Percentiles rank a stretch among this genome's conserved stretches.
Conservation (phyloP, 2,113 vertebrate species). For the Nycticryphes semicollaris region DNA sequence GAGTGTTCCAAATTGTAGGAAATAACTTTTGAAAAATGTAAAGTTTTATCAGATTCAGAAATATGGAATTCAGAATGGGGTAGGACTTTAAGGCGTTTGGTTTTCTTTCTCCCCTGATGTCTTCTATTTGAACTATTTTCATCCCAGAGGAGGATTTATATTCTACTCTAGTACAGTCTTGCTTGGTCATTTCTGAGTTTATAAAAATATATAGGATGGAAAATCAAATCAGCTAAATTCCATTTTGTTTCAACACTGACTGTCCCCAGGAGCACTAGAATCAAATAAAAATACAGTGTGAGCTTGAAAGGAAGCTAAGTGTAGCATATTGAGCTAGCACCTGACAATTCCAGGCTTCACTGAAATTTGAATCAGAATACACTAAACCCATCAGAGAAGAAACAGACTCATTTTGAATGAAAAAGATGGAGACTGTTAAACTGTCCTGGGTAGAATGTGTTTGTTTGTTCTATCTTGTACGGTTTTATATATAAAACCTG, state of each 20-base stretch:
- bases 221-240: slow-evolving; percentile 68
- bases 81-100: background rate
- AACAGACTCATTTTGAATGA: background rate
- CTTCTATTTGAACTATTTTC: slow-evolving; percentile 58
- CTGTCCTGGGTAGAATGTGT: background rate
- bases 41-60: slow-evolving; percentile 31
- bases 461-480: background rate
- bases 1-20: background rate
- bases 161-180: slow-evolving; percentile 32
- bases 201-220: slow-evolving; percentile 65
- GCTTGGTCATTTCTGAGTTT: slow-evolving; percentile 50
- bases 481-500: background rate
- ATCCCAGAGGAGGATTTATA: slow-evolving; percentile 43
- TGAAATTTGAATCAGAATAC: background rate
- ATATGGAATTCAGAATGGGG: slow-evolving; percentile 22
- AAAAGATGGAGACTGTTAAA: background rate
- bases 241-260: slow-evolving; percentile 56
- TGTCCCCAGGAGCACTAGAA: slow-evolving; percentile 42
- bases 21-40: slow-evolving; percentile 18
- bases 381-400: background rate
- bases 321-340: slow-evolving; percentile 10
- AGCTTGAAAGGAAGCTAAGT: slow-evolving; percentile 53
- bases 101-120: background rate
- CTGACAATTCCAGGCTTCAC: background rate
- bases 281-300: slow-evolving; percentile 54